phyloP scores from a whole-genome alignment of 2,797 vertebrate species.

The Coregonus sp. region DNA sequence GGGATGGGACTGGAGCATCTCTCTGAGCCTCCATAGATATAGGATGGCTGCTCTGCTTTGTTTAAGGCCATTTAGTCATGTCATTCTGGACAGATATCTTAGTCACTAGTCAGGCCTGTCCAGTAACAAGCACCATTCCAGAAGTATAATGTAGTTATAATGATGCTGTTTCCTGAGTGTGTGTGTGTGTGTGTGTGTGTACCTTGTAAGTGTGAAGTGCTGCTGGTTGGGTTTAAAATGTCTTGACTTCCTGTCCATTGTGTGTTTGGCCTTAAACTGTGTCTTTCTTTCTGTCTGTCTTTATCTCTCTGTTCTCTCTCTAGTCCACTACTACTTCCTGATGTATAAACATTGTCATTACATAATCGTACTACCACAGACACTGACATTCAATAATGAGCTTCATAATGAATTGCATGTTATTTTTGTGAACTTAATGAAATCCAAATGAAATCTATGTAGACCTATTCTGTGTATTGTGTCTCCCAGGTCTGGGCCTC shows the following conservation, averaged over 20 bases:
- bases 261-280: background rate
- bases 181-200: background rate
- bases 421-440: background rate
- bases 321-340: background rate
- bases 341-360: background rate
- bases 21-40: background rate
- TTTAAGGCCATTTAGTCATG: background rate
- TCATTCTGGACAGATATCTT: background rate
- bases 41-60: background rate
- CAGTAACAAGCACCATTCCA: background rate
- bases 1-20: background rate
- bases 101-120: background rate
- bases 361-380: background rate
- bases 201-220: background rate
- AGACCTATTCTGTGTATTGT: background rate
- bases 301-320: background rate
- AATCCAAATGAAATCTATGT: background rate
- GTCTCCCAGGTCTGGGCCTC: slow-evolving; percentile 19
- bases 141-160: background rate
- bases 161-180: background rate
- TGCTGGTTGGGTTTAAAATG: background rate
- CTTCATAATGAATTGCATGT: background rate
- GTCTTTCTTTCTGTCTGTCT: background rate
- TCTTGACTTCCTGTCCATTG: background rate
- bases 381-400: background rate